Evolutionary conservation across 2,113 vertebrate genomes (phyloP).

Genomic region (Mesoclemmys tuberculata): DNA sequence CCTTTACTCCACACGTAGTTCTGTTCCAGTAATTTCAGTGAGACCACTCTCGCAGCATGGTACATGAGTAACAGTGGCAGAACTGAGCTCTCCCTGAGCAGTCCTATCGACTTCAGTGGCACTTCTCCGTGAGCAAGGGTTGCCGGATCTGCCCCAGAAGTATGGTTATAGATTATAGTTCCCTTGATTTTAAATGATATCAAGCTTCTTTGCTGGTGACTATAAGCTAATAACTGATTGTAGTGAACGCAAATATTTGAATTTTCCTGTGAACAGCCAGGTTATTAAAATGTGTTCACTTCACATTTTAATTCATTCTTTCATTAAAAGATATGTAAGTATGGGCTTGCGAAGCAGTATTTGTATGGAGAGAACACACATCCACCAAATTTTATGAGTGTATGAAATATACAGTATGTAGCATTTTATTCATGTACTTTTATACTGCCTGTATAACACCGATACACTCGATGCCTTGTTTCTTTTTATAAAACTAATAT

Average conservation of each 20-base stretch:
- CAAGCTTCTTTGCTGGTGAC: slow-evolving; percentile 59
- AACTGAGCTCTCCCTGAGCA: slow-evolving; percentile 44
- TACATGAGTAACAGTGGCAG: slow-evolving; percentile 23
- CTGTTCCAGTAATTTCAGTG: not conserved
- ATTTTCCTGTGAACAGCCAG: slow-evolving; percentile 64
- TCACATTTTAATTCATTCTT: slow-evolving; percentile 64
- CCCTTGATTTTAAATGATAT: slow-evolving; percentile 62
- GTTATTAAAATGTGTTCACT: slow-evolving; percentile 38
- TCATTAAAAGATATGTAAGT: slow-evolving; percentile 55
- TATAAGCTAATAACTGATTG: slow-evolving; percentile 49
- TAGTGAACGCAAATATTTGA: slow-evolving; percentile 15
- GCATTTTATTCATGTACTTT: slow-evolving; percentile 72
- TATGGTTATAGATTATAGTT: slow-evolving; percentile 56
- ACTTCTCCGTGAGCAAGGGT: slow-evolving; percentile 53
- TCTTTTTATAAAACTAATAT: slow-evolving; percentile 77
- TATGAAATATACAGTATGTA: slow-evolving; percentile 63
- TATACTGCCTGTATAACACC: slow-evolving; percentile 78
- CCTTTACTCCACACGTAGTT: slow-evolving; percentile 23
- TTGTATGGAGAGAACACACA: slow-evolving; percentile 74
- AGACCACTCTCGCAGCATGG: slow-evolving; percentile 21
- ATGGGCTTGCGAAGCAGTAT: slow-evolving; percentile 62
- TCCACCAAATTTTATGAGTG: slow-evolving; percentile 51
- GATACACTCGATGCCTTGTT: slow-evolving; percentile 86
- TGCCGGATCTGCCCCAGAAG: slow-evolving; percentile 57
- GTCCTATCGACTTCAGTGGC: not conserved